phyloP scores from a whole-genome alignment of 2,888 invertebrate species.

The Agrochola macilenta region DNA sequence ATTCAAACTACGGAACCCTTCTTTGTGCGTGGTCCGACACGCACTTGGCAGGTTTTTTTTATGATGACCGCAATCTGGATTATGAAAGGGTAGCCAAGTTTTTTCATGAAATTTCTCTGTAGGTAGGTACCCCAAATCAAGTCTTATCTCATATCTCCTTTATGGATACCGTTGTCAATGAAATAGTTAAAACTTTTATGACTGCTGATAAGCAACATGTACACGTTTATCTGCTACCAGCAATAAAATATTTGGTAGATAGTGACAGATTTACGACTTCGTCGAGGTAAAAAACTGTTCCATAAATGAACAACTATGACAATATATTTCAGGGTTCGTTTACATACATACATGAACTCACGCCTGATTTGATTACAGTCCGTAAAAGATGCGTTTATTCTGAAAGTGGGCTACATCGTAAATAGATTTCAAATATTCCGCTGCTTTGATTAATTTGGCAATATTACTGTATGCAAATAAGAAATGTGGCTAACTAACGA shows the following conservation, averaged over 20 bases:
- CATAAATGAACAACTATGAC: constrained; percentile 1
- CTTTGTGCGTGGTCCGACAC: too few relatives aligned
- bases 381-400: neutral
- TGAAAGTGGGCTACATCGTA: too few relatives aligned
- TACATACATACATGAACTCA: neutral
- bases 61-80: neutral
- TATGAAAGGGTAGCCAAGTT: neutral
- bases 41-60: too few relatives aligned
- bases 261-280: constrained; percentile 44
- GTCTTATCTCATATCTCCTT: constrained; percentile 38
- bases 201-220: constrained; percentile 37
- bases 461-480: too few relatives aligned
- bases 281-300: constrained; percentile 28
- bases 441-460: too few relatives aligned
- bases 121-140: constrained; percentile 5
- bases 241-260: constrained; percentile 48
- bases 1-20: too few relatives aligned
- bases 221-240: constrained; percentile 43
- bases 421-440: too few relatives aligned
- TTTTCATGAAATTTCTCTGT: neutral
- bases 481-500: too few relatives aligned
- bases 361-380: neutral
- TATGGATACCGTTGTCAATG: constrained; percentile 43
- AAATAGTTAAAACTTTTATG: constrained; percentile 59
- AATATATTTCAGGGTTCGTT: neutral